phyloP scores from a whole-genome alignment of 2,888 invertebrate species.

The Lypha dubia region DNA sequence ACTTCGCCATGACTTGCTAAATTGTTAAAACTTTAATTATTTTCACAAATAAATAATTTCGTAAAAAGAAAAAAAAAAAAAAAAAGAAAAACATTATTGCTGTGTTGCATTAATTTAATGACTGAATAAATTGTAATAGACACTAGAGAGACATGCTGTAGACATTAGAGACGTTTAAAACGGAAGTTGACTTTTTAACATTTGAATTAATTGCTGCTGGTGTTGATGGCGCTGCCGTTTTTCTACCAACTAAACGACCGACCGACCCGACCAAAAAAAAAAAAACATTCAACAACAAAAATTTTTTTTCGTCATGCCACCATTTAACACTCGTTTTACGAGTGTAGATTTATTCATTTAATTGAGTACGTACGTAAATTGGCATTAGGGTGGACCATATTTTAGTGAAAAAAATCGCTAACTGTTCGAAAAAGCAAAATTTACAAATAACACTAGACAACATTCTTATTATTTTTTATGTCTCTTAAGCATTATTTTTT shows the following conservation, averaged over 20 bases:
- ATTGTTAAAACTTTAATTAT: conserved; percentile 80
- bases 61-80: conserved; percentile 44
- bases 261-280: conserved; percentile 1
- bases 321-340: conserved; percentile 52
- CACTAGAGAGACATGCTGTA: conserved; percentile 36
- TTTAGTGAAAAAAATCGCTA: too few species aligned
- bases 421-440: too few species aligned
- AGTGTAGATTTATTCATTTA: conserved; percentile 56
- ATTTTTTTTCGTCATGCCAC: conserved; percentile 32
- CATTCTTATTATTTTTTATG: too few species aligned
- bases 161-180: conserved; percentile 59
- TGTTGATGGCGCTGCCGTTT: conserved; percentile 37
- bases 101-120: conserved; percentile 29
- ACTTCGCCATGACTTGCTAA: conserved; percentile 75
- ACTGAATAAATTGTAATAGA: conserved; percentile 39
- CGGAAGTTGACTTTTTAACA: conserved; percentile 77
- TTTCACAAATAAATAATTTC: conserved; percentile 74
- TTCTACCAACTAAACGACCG: conserved; percentile 42
- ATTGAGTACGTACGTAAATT: conserved; percentile 35
- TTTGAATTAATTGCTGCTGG: conserved; percentile 80
- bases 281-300: conserved; percentile 34
- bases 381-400: conserved; percentile 15
- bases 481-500: too few species aligned
- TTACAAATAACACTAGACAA: too few species aligned
- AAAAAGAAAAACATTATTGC: background rate